Evolutionary conservation across 2,113 vertebrate genomes (phyloP).

Genomic region (Aegotheles bennettii): DNA sequence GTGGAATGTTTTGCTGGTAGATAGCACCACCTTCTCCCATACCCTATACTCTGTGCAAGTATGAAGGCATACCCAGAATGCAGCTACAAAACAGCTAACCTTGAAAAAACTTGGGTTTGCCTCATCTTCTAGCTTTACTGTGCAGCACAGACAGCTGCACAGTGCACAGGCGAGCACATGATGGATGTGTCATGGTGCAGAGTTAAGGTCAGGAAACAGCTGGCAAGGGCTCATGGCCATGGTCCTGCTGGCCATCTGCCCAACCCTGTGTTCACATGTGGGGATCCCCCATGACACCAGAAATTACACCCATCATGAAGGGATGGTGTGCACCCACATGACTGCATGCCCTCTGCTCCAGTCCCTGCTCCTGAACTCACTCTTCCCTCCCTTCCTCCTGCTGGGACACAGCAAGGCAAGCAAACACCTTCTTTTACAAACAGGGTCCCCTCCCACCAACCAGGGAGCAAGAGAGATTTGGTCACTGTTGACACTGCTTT

Average conservation of each 20-base stretch:
- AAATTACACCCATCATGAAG: not conserved
- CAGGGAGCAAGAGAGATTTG: not conserved
- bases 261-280: fast-evolving
- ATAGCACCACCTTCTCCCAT: not conserved
- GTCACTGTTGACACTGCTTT: not conserved
- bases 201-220: fast-evolving
- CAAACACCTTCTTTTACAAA: not conserved
- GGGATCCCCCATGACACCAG: fast-evolving
- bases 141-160: fast-evolving
- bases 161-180: fast-evolving
- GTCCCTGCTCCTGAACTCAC: fast-evolving
- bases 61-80: fast-evolving
- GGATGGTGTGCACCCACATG: fast-evolving
- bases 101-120: not conserved
- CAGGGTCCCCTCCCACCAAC: not conserved
- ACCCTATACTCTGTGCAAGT: fast-evolving
- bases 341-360: not conserved
- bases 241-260: not conserved
- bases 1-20: not conserved
- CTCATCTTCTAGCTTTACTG: not conserved
- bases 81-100: fast-evolving
- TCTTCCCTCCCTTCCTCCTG: not conserved
- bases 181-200: fast-evolving
- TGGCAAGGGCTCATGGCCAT: fast-evolving
- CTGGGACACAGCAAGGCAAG: not conserved